Evolutionary conservation across 2,113 vertebrate species (phyloP).

Genomic region (Channa argus): DNA sequence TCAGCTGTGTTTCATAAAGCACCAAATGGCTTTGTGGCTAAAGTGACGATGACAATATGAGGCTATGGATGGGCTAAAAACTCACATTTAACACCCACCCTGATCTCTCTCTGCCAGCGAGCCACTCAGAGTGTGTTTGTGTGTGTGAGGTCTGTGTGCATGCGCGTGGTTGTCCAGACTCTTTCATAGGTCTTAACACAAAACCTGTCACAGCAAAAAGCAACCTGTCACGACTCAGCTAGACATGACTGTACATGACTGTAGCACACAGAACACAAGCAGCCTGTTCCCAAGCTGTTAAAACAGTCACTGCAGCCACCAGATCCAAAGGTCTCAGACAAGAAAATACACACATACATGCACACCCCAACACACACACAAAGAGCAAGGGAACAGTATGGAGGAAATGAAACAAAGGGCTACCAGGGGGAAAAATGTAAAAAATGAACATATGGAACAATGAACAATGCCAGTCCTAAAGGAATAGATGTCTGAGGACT

Average conservation of each 20-base stretch:
- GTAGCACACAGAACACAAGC: conserved; percentile 56
- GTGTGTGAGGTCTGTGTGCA: conserved; percentile 5
- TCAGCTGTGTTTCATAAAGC: conserved; percentile 69
- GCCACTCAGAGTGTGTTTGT: conserved; percentile 10
- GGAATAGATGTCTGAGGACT: conserved; percentile 38
- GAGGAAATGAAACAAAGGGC: conserved; percentile 41
- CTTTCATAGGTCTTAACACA: conserved; percentile 67
- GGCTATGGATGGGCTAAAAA: conserved; percentile 62
- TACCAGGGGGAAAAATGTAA: conserved; percentile 14
- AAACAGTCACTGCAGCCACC: conserved; percentile 53
- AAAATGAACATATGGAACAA: conserved; percentile 6
- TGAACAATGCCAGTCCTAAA: conserved; percentile 22
- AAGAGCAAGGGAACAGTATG: conserved; percentile 18
- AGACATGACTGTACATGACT: conserved; percentile 63
- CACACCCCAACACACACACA: conserved; percentile 18
- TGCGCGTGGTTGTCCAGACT: conserved; percentile 39
- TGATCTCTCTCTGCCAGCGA: conserved; percentile 45
- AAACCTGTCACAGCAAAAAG: conserved; percentile 82
- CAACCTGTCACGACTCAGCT: conserved; percentile 75
- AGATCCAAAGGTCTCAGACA: conserved; percentile 50
- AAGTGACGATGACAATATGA: conserved; percentile 66
- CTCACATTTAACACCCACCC: conserved; percentile 71
- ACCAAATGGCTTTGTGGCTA: conserved; percentile 66
- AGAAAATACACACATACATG: conserved; percentile 25
- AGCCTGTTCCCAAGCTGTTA: conserved; percentile 67